Conservation (phyloP, 2,888 invertebrate genomes). For the Nipponacmea schrenckii region DNA sequence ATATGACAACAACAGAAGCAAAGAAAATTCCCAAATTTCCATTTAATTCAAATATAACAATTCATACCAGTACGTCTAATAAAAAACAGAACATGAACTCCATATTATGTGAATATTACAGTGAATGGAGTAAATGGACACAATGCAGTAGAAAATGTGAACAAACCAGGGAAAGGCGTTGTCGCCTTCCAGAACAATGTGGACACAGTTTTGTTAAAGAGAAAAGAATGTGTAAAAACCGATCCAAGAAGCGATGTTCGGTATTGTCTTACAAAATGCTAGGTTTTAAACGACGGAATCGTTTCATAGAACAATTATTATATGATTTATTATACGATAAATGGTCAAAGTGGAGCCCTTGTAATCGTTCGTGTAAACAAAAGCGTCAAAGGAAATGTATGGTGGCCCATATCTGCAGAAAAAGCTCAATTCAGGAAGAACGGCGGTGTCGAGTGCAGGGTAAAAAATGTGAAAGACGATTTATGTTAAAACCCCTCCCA, state of each 20-base stretch:
- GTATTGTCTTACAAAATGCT: slow-evolving; percentile 37
- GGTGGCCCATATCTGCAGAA: slow-evolving; percentile 79
- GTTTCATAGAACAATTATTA: slow-evolving; percentile 52
- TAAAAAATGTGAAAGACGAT: slow-evolving; percentile 78
- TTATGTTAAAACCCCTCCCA: slow-evolving; percentile 28
- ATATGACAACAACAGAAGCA: neutral
- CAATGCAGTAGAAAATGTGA: slow-evolving; percentile 61
- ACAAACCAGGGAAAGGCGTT: slow-evolving; percentile 60
- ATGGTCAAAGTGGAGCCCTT: slow-evolving; percentile 87
- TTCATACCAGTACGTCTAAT: neutral
- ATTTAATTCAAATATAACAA: neutral
- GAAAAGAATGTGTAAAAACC: slow-evolving; percentile 49
- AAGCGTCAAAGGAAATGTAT: slow-evolving; percentile 80
- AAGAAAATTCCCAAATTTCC: neutral
- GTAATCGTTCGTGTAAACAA: slow-evolving; percentile 83
- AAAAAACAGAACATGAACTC: slow-evolving; percentile 15
- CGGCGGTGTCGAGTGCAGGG: slow-evolving; percentile 87
- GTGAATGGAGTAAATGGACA: slow-evolving; percentile 61
- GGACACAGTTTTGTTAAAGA: slow-evolving; percentile 59
- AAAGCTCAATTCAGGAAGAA: slow-evolving; percentile 82
- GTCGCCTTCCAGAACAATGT: slow-evolving; percentile 49
- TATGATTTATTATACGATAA: slow-evolving; percentile 65
- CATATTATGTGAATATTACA: slow-evolving; percentile 48
- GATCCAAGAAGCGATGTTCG: slow-evolving; percentile 37
- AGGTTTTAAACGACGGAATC: slow-evolving; percentile 45